These are phyloP conservation scores for Andrena chrysosceles DNA, from an alignment of 2,888 invertebrate genomes.

Conservation along the genomic window DNA sequence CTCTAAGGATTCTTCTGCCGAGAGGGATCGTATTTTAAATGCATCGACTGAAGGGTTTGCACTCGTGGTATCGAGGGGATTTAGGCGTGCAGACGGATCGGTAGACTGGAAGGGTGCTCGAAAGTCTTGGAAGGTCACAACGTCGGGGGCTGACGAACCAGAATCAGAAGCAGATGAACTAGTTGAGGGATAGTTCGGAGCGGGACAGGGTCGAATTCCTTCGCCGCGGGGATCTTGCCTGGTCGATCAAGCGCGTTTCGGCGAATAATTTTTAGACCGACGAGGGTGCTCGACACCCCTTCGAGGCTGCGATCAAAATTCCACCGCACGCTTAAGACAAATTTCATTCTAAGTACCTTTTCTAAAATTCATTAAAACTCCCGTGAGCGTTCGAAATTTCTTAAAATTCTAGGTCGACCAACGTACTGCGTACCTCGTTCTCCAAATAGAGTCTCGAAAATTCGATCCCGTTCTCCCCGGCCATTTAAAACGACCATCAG, in stretches of 20 bases:
- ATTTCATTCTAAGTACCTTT: not conserved
- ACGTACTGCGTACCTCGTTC: not conserved
- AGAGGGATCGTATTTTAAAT: not conserved
- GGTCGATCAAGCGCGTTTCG: slow-evolving; percentile 70
- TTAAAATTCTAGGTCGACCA: not conserved
- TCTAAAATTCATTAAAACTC: no score
- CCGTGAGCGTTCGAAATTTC: not conserved
- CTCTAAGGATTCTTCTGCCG: not conserved
- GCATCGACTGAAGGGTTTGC: not conserved
- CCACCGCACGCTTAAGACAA: not conserved
- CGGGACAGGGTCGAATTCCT: slow-evolving; percentile 72
- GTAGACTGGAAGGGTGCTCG: slow-evolving; percentile 47
- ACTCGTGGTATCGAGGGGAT: slow-evolving; percentile 19
- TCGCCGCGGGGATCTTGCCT: slow-evolving; percentile 42
- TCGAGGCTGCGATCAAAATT: not conserved
- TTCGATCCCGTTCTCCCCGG: not conserved
- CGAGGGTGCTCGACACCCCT: not conserved
- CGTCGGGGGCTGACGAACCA: slow-evolving; percentile 70
- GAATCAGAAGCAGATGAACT: slow-evolving; percentile 72
- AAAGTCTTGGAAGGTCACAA: slow-evolving; percentile 75
- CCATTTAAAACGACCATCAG: not conserved
- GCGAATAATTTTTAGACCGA: slow-evolving; percentile 36
- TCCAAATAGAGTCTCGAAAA: not conserved
- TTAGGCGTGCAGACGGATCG: not conserved
- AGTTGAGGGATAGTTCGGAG: slow-evolving; percentile 70